Base-by-base conservation (phyloP, 2,113 vertebrate genomes). In the Mastomys coucha region DNA sequence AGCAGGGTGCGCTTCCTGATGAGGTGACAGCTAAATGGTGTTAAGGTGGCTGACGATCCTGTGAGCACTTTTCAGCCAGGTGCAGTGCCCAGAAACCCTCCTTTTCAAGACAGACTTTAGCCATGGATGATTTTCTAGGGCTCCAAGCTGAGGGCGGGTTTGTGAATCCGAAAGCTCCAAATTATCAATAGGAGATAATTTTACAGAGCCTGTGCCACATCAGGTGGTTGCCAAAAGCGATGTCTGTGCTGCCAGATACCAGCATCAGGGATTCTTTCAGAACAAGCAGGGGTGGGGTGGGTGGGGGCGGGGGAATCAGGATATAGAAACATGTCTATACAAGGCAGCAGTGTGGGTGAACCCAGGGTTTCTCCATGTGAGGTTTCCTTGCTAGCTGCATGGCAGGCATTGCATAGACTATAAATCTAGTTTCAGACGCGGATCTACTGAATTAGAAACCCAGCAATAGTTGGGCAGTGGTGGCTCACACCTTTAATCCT, bases 131-230 rank as follows among this genome's bases (percentile, higher is more conserved):
- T 84, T 89, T 88, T 81, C 56, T 84, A 17, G 65, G 56, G 77
- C 31, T 85, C 60, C 73, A 45, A 87, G 49, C 60, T 49, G 31
- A 89, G 85, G 58, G 69, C 72, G 39, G 31, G 36, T 51, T 56
- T 95, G 63, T 88, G 81, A 96, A 91, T 91, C 67, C 69, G 36
- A 87, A 76, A 67, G 92, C 90, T 69, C 45, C 24, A 75, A 86
- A 81, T 77, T 77, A 67, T 75, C 93, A 78, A 84, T 9, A 78
- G 63, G 70, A n/a, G 88, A 73, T 94, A 70, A 70, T 94, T 94
- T 95, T 49, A 89, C 91, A 91, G 72, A 94, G 69, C 82, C 80
- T 1, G 4, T 2, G 9, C 53, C 56, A 24, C 7, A 77, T 63
- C 72, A 33, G 0, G 31, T 42, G 73, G 89, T 28, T 76, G 45